Evolutionary conservation across 2,888 invertebrate species (phyloP), one percentile per base, ranked within the genome.

Genomic region (Pasiphila rectangulata): DNA sequence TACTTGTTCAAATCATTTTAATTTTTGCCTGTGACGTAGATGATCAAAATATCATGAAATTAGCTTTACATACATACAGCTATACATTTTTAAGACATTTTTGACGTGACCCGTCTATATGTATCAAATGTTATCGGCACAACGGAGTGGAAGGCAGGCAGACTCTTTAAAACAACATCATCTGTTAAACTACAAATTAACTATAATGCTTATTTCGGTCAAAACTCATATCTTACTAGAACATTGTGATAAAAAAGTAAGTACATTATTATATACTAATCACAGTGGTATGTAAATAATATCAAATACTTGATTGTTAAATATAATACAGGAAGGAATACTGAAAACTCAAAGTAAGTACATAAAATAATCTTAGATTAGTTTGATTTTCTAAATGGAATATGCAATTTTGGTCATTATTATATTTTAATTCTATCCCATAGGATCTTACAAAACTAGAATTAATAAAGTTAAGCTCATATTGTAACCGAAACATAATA

Each of bases 401-500:
- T 32, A 9, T 17, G 9, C 4, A 17, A 32, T 32, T 27, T 32
- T 32, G 32, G 32, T 32, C 53, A 54, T 63, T 63, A 64, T 17
- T 17, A 6, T 9, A 32, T 16, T 3, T n/a, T 32, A 19, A 37
- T 32, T 27, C n/a, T 27, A 32, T 24, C 20, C 17, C 58, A 65
- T 63, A 63, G 56, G 57, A 64, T 57, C 64, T 61, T 44, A 54
- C 19, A 56, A 41, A 63, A 37, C 45, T 57, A 57, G 25, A 61
- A 57, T 52, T 60, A 51, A 54, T 50, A 51, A 57, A 54, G 50
- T 56, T 64, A 62, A 67, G 61, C 61, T 63, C 59, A 46, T 46
- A 59, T 45, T 45, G 7, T 20, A 37, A 34, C 25, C 12, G n/a
- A 41, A 36, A 21, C 16, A 21, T 27, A 36, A 40, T 35, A 46